Evolutionary conservation across 2,113 vertebrate genomes (phyloP).

Genomic region (Orientallactaga bullata): DNA sequence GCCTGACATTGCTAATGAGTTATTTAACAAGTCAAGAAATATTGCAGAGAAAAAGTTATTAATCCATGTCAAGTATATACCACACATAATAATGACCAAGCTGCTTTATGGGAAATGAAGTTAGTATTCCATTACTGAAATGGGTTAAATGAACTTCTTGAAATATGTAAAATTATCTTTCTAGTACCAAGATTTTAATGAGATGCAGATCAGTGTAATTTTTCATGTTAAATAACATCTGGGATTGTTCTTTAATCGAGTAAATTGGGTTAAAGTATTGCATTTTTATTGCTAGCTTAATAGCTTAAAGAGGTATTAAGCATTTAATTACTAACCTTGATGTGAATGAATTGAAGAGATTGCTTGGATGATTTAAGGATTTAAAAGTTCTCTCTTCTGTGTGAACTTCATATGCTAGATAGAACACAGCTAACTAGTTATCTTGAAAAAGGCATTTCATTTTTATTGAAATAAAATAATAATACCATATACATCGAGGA

Average conservation of each 20-base stretch:
- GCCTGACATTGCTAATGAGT: too few species aligned
- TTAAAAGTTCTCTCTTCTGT: conserved; percentile 69
- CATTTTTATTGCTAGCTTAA: conserved; percentile 75
- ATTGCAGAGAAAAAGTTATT: not conserved
- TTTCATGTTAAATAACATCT: conserved; percentile 44
- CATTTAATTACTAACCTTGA: conserved; percentile 76
- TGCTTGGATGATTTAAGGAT: conserved; percentile 68
- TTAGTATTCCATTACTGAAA: not conserved
- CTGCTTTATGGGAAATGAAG: conserved; percentile 28
- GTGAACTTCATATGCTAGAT: conserved; percentile 1
- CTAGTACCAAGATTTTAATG: conserved; percentile 60
- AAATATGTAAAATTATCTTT: conserved; percentile 43
- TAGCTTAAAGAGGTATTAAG: conserved; percentile 75
- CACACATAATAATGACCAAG: not conserved
- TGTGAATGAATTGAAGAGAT: conserved; percentile 66
- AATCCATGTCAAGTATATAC: rapidly evolving
- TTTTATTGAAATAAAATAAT: conserved; percentile 28
- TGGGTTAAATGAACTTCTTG: not conserved
- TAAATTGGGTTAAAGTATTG: conserved; percentile 71
- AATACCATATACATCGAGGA: not conserved
- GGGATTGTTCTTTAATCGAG: conserved; percentile 63
- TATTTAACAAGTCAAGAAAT: not conserved
- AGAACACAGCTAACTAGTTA: not conserved
- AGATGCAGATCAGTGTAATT: not conserved
- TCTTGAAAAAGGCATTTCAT: not conserved